These are phyloP conservation scores for Daubentonia madagascariensis DNA, from an alignment of 2,113 vertebrate species.

Conservation along the genomic window DNA sequence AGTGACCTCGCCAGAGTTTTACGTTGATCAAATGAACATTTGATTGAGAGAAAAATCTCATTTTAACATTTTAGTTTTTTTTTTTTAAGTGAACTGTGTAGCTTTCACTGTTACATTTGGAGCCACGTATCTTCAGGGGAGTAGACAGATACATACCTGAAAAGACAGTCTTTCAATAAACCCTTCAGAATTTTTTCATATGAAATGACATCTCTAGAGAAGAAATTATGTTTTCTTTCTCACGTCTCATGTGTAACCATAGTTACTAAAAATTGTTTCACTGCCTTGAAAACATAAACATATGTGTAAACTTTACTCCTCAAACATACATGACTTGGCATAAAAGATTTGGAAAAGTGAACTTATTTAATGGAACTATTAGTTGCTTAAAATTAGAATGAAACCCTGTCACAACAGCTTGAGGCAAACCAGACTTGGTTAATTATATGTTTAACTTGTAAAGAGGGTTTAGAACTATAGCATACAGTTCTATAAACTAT, in stretches of 20 bases:
- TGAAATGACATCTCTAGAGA: neutral
- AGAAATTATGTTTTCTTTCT: conserved; percentile 8
- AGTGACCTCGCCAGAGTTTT: neutral
- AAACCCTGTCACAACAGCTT: neutral
- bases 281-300: conserved; percentile 25
- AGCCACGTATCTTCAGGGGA: neutral
- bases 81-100: neutral
- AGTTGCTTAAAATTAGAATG: neutral
- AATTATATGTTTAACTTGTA: neutral
- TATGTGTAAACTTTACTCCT: neutral
- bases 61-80: neutral
- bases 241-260: conserved; percentile 13
- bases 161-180: neutral
- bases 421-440: neutral
- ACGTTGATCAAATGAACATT: neutral
- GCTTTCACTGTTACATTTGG: neutral
- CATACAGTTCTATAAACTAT: too few relatives aligned
- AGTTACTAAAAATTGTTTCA: conserved; percentile 25
- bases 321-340: neutral
- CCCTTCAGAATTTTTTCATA: neutral
- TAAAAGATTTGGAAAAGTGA: neutral
- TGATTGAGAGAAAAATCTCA: neutral
- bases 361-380: neutral
- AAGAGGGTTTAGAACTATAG: neutral
- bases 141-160: neutral